Evolutionary conservation across 2,113 vertebrate genomes (phyloP).

Genomic region (Poecile atricapillus): DNA sequence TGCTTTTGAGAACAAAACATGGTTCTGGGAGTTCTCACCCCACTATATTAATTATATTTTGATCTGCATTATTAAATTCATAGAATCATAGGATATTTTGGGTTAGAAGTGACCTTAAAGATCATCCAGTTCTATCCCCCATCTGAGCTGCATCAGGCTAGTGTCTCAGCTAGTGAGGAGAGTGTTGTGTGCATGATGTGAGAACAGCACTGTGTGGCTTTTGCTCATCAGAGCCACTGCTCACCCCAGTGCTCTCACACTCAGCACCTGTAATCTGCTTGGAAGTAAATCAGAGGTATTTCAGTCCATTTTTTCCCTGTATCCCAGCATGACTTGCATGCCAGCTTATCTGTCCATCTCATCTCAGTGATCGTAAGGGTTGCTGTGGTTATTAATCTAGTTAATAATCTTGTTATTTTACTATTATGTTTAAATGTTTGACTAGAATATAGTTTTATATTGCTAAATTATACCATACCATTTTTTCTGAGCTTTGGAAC

Average conservation of each 20-base stretch:
- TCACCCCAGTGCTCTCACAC: not conserved
- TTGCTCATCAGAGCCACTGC: not conserved
- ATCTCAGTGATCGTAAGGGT: not conserved
- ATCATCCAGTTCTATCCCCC: not conserved
- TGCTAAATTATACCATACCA: not conserved
- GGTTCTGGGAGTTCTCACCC: slow-evolving; percentile 37
- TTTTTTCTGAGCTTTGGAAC: not conserved
- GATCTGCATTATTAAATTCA: not conserved
- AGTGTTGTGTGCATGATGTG: not conserved
- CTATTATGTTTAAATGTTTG: not conserved
- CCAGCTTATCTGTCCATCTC: not conserved
- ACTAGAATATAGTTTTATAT: not conserved
- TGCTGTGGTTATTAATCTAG: not conserved
- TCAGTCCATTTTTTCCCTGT: not conserved
- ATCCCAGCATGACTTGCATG: not conserved
- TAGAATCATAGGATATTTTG: not conserved
- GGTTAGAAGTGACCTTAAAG: not conserved
- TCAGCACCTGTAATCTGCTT: not conserved
- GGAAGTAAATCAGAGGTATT: not conserved
- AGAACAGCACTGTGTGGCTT: not conserved
- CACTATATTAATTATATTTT: not conserved
- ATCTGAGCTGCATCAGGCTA: not conserved
- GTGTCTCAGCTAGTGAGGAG: not conserved
- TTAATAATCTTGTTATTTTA: not conserved
- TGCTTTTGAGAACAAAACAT: slow-evolving; percentile 32